phyloP scores from a whole-genome alignment of 1,140 invertebrate genomes.

The Choristoneura fumiferana region DNA sequence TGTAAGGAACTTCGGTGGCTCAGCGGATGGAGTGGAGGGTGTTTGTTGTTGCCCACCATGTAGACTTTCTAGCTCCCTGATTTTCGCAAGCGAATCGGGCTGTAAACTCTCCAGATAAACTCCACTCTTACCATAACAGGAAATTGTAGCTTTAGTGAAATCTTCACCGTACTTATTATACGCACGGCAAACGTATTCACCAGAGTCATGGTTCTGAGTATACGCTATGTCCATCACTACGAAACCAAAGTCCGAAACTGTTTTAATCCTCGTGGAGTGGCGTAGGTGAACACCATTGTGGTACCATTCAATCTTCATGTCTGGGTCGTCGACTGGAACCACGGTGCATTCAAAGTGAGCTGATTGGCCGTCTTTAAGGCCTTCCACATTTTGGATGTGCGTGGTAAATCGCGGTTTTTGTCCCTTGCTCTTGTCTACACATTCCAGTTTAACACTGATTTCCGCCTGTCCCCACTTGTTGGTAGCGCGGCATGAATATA shows the following conservation, averaged over 20 bases:
- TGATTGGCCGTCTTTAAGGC: slow-evolving; percentile 93
- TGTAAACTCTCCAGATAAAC: slow-evolving; percentile 96
- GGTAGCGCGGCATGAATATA: slow-evolving; percentile 91
- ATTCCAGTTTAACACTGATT: slow-evolving; percentile 90
- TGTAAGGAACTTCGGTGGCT: slow-evolving; percentile 94
- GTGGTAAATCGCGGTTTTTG: slow-evolving; percentile 91
- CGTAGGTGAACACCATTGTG: slow-evolving; percentile 93
- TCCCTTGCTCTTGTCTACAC: slow-evolving; percentile 90
- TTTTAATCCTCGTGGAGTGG: slow-evolving; percentile 95
- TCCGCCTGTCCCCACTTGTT: slow-evolving; percentile 94
- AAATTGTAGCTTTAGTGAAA: slow-evolving; percentile 89
- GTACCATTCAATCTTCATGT: slow-evolving; percentile 98
- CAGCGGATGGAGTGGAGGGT: slow-evolving; percentile 83
- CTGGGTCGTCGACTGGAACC: slow-evolving; percentile 94
- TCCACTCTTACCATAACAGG: slow-evolving; percentile 90
- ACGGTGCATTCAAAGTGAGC: slow-evolving; percentile 96
- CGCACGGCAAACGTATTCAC: slow-evolving; percentile 94
- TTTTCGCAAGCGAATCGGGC: slow-evolving; percentile 94
- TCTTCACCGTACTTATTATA: slow-evolving; percentile 95
- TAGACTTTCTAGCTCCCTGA: slow-evolving; percentile 91
- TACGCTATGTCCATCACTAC: slow-evolving; percentile 97
- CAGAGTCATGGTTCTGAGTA: slow-evolving; percentile 95
- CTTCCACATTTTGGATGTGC: slow-evolving; percentile 90
- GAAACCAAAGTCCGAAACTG: slow-evolving; percentile 97
- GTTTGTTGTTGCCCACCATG: slow-evolving; percentile 80